phyloP scores from a whole-genome alignment of 1,140 invertebrate species.

The Leucophenga varia region DNA sequence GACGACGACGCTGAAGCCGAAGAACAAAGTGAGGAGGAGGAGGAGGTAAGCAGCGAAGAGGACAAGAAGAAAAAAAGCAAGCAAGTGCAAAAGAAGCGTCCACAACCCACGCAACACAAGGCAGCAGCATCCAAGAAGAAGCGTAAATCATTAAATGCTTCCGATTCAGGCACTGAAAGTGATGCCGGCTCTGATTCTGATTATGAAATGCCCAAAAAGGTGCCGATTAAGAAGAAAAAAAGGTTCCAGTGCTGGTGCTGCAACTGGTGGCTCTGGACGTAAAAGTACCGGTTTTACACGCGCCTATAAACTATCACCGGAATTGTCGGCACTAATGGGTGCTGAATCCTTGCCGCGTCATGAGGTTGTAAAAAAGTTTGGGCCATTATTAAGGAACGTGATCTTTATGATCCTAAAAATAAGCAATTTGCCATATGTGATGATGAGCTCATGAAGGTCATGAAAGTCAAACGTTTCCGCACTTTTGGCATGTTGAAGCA shows the following conservation, averaged over 20 bases:
- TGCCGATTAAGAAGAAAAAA: conserved; percentile 42
- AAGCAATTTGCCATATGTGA: conserved; percentile 94
- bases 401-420: conserved; percentile 91
- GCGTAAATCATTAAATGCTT: conserved; percentile 57
- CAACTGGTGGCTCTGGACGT: conserved; percentile 26
- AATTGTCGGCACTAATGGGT: conserved; percentile 82
- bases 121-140: conserved; percentile 59
- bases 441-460: conserved; percentile 84
- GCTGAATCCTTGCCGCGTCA: conserved; percentile 82
- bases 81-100: conserved; percentile 54
- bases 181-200: conserved; percentile 77
- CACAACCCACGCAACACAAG: conserved; percentile 56
- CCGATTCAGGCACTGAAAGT: conserved; percentile 66
- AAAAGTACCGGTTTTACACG: conserved; percentile 78
- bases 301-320: conserved; percentile 79
- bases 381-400: conserved; percentile 89
- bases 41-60: conserved; percentile 57
- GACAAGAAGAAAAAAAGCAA: conserved; percentile 43
- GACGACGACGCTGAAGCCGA: conserved; percentile 67
- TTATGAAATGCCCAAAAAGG: conserved; percentile 69
- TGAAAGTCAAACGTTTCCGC: conserved; percentile 86
- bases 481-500: conserved; percentile 96
- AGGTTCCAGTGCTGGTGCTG: conserved; percentile 41
- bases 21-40: conserved; percentile 62
- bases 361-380: conserved; percentile 90